Conservation (phyloP, 2,113 vertebrate genomes). For the Aptenodytes forsteri region DNA sequence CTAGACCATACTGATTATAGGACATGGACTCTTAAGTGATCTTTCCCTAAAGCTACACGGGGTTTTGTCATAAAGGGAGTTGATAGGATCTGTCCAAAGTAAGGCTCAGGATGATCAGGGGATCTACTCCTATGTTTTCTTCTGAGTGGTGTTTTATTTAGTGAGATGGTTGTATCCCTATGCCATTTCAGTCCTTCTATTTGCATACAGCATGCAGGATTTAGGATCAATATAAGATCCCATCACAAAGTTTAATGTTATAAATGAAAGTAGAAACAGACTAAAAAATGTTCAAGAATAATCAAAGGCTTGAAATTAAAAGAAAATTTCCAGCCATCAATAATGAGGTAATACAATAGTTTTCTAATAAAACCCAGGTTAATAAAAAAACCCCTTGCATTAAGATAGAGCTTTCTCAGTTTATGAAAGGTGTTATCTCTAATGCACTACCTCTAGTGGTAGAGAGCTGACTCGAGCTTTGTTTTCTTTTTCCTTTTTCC, state of each 20-base stretch:
- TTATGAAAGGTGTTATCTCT: not conserved
- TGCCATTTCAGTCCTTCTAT: not conserved
- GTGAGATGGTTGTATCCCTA: too few species aligned
- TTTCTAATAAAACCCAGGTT: not conserved
- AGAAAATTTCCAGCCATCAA: not conserved
- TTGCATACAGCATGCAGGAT: not conserved
- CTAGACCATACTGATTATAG: not conserved
- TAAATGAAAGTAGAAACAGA: not conserved
- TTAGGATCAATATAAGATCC: not conserved
- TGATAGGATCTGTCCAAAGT: not conserved
- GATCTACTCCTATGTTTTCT: not conserved
- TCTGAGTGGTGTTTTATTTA: not conserved
- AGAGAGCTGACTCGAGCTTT: not conserved
- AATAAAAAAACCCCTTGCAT: accelerated
- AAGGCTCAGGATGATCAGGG: not conserved
- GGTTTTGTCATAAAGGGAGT: not conserved
- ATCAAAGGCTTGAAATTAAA: not conserved
- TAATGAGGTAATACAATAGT: not conserved
- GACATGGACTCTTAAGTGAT: not conserved
- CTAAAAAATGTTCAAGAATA: not conserved
- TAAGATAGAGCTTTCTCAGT: not conserved
- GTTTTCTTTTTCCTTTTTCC: not conserved
- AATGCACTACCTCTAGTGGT: not conserved
- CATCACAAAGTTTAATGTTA: not conserved
- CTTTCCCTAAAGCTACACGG: not conserved